These are phyloP conservation scores for Dendroctonus ponderosae DNA, from an alignment of 1,140 invertebrate genomes.

Conservation along the genomic window DNA sequence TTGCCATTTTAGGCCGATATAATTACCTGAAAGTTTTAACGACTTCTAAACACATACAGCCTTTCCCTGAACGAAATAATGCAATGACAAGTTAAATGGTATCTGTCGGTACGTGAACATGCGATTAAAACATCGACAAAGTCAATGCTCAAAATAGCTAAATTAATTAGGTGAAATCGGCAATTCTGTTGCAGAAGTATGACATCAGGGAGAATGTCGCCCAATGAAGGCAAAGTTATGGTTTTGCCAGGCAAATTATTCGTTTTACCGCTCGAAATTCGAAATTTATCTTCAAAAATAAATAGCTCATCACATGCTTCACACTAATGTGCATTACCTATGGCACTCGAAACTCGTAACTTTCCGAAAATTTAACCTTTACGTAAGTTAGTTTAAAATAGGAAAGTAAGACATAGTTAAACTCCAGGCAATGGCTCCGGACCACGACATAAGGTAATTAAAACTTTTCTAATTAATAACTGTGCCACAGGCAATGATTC, in stretches of 20 bases:
- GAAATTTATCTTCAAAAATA: too few species aligned
- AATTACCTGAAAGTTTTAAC: constrained; percentile 11
- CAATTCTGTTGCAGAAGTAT: too few species aligned
- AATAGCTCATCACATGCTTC: not conserved
- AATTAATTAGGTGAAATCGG: too few species aligned
- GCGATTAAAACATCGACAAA: constrained; percentile 9
- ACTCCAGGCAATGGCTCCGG: constrained; percentile 18
- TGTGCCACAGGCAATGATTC: constrained; percentile 29
- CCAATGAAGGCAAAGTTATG: too few species aligned
- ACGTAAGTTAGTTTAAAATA: constrained; percentile 27
- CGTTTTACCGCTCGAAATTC: too few species aligned
- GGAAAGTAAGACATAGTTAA: constrained; percentile 25
- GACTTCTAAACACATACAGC: constrained; percentile 21
- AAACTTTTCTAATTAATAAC: constrained; percentile 36
- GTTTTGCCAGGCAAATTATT: too few species aligned
- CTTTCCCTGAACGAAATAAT: constrained; percentile 9
- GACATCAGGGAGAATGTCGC: too few species aligned
- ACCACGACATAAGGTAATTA: constrained; percentile 35
- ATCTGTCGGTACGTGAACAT: constrained; percentile 26
- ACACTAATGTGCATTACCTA: not conserved
- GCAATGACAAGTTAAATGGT: constrained; percentile 11
- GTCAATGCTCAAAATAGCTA: too few species aligned
- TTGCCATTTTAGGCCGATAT: constrained; percentile 2
- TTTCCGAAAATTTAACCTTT: constrained; percentile 8
- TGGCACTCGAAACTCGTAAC: not conserved